Base-by-base conservation (phyloP, 2,113 vertebrate genomes). In the Perognathus longimembris region DNA sequence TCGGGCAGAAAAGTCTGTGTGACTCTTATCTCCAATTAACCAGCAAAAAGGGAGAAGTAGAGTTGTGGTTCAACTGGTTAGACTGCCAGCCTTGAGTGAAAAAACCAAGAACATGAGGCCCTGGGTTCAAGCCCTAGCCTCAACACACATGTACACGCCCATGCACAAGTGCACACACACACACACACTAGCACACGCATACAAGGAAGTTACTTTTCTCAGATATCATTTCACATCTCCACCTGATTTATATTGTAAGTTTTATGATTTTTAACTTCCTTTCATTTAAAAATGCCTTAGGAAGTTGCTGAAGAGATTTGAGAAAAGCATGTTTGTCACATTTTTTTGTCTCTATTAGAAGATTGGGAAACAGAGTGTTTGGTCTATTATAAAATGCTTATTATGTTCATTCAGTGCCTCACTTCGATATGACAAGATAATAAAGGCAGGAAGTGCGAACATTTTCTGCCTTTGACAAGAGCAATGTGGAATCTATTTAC, bases 381-480 rank as follows among this genome's bases (percentile, higher is more conserved):
- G 32, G 64, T 22, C 38, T 34, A 38, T 50, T 92, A 59, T 11
- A 50, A 93, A 94, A 87, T 75, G 3, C 17, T 59, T 67, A 50
- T 76, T 87, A 21, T 61, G 78, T 64, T 81, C 59, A 85, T 81
- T 82, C 9, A 10, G 26, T 45, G 7, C 18, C 61, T 90, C 92
- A 63, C 86, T 82, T 81, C 69, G 64, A 42, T 24, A 32, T 5
- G 45, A 78, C 32, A 92, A 61, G 14, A 87, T 61, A 81, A 70
- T 57, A 91, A 92, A 85, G 7, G 77, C 26, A 95, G 73, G 86
- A 71, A 90, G 66, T 30, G 15, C 38, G 77, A 50, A 40, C 45
- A 82, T 73, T 78, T 85, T 88, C 84, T 57, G 34, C 17, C 91
- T 80, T 64, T 36, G 45, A n/a, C 26, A 7, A 75, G 32, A 85